A percentile compares a stretch with the other conserved stretches of the same genome.
Evolutionary conservation across 2,113 vertebrate genomes (phyloP).

Genomic region (Pluvialis apricaria): DNA sequence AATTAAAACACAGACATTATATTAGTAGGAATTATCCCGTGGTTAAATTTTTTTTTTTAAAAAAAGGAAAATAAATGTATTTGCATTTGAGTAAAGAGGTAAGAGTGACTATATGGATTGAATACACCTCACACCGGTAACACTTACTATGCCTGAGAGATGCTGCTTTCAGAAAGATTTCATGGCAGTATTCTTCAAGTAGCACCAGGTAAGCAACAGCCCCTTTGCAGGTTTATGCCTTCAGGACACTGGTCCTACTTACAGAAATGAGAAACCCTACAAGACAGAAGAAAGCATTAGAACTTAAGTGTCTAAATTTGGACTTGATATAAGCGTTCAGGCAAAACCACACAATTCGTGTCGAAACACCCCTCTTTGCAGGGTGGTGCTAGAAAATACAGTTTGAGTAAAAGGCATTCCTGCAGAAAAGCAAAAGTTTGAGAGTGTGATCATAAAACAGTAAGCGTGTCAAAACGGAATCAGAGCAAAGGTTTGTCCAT

Average conservation of each 20-base stretch:
- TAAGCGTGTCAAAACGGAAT: background rate
- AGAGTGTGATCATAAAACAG: background rate
- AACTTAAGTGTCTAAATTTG: background rate
- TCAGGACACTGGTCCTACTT: background rate
- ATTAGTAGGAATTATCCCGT: background rate
- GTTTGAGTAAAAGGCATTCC: background rate
- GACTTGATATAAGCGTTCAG: background rate
- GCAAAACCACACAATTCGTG: background rate
- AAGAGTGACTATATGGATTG: background rate
- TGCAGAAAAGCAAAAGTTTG: background rate
- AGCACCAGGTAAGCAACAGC: background rate
- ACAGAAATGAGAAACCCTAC: background rate
- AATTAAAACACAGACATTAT: background rate
- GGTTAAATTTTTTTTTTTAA: background rate
- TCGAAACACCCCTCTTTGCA: background rate
- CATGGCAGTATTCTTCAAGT: background rate
- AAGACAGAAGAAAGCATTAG: background rate
- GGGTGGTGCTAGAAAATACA: background rate
- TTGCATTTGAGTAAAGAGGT: background rate
- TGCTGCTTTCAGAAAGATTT: background rate
- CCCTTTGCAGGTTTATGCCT: background rate
- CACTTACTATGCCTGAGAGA: background rate
- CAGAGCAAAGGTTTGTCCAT: background rate
- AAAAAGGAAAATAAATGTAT: accelerated
- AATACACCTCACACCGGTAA: background rate